Conservation (phyloP, 1,140 invertebrate genomes). For the Dinoponera quadriceps region DNA sequence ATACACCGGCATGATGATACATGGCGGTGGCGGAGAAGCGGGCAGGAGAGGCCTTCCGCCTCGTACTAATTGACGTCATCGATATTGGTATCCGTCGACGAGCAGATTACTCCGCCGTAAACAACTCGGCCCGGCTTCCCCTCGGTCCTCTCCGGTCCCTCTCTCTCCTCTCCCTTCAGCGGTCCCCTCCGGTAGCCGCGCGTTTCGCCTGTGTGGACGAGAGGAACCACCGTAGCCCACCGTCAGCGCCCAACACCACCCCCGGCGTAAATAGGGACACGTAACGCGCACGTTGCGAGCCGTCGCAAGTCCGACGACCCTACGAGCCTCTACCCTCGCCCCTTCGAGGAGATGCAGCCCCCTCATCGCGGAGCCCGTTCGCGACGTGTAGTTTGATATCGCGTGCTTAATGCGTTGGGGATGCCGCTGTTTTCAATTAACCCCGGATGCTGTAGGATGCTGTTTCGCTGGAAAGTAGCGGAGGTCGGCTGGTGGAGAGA, state of each 20-base stretch:
- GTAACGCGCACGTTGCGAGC: constrained; percentile 33
- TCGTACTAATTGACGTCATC: constrained; percentile 86
- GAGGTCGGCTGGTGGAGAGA: background rate
- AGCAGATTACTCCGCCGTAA: constrained; percentile 85
- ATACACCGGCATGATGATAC: constrained; percentile 82
- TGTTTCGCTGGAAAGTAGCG: constrained; percentile 31
- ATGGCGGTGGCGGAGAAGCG: constrained; percentile 73
- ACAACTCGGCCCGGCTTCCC: constrained; percentile 78
- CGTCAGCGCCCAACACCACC: constrained; percentile 58
- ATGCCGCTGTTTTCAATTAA: constrained; percentile 59
- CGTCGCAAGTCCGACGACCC: constrained; percentile 34
- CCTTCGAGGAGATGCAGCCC: constrained; percentile 23
- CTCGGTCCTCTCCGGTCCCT: constrained; percentile 45
- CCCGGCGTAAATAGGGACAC: constrained; percentile 61
- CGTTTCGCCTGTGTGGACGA: constrained; percentile 48
- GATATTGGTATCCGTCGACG: constrained; percentile 86
- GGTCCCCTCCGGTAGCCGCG: constrained; percentile 52
- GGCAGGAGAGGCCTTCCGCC: constrained; percentile 74
- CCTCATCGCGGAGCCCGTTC: constrained; percentile 44
- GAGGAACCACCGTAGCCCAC: constrained; percentile 73
- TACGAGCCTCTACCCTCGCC: constrained; percentile 19
- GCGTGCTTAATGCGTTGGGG: constrained; percentile 54
- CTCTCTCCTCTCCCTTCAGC: constrained; percentile 58
- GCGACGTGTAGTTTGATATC: constrained; percentile 53
- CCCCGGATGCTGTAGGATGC: constrained; percentile 17